These are phyloP conservation scores for Xanthia togata DNA, from an alignment of 2,888 invertebrate genomes.

Conservation along the genomic window DNA sequence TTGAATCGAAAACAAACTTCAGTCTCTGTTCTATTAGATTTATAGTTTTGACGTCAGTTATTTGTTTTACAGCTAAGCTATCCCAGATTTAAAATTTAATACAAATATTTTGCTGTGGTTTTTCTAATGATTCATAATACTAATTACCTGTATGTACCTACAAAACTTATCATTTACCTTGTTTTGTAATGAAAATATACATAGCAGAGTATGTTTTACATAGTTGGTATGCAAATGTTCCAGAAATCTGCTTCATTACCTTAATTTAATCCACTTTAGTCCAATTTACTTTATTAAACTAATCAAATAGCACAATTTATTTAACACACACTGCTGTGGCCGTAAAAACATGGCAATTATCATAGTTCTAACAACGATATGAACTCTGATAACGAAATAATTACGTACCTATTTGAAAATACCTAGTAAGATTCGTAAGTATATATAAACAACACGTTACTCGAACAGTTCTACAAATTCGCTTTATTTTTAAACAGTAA, in stretches of 20 bases:
- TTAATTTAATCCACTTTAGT: constrained; percentile 47
- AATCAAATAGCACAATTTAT: constrained; percentile 44
- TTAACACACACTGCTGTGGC: constrained; percentile 28
- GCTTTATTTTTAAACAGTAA: constrained; percentile 41
- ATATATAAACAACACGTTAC: constrained; percentile 20
- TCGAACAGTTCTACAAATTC: constrained; percentile 2
- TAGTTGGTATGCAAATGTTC: constrained; percentile 7
- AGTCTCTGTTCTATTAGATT: constrained; percentile 26
- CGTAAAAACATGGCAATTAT: constrained; percentile 48
- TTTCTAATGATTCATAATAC: constrained; percentile 23
- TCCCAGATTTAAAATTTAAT: constrained; percentile 13
- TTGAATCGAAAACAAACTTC: constrained; percentile 42
- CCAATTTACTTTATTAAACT: constrained; percentile 46
- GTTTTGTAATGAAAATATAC: constrained; percentile 3
- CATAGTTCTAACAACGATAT: constrained; percentile 43
- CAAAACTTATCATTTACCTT: constrained; percentile 15
- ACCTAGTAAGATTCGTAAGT: constrained; percentile 29
- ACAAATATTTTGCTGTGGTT: constrained; percentile 19
- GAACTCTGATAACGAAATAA: constrained; percentile 33
- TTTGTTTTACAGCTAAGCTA: constrained; percentile 22
- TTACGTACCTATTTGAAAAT: constrained; percentile 16
- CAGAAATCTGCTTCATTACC: constrained; percentile 45
- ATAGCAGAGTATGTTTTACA: constrained; percentile 1
- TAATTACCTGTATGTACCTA: constrained; percentile 1
- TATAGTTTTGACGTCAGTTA: constrained; percentile 34